Evolutionary conservation across 2,113 vertebrate genomes (phyloP), one percentile per base, ranked within the genome.

Genomic region (Puma concolor): DNA sequence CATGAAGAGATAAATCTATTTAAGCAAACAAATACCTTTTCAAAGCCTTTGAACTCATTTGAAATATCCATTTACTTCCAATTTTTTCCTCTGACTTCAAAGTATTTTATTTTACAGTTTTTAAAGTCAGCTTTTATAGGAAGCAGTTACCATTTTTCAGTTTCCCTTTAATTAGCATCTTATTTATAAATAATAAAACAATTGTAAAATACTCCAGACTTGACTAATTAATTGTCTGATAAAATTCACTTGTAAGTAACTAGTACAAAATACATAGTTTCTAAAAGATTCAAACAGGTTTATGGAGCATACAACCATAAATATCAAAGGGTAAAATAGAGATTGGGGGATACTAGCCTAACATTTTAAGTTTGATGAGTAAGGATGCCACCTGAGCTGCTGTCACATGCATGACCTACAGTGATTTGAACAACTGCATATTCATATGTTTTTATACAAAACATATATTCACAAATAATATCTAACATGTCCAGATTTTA

Each of bases 101-200:
- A 80, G 25, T 57, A 76, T 69, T 97, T 97, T 88, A 63, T 88
- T 94, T 95, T 82, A 85, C 14, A 41, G 38, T 88, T 88, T 88
- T 84, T 79, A 63, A 96, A 87, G 72, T 84, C 13, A 84, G 9
- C 36, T 87, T 92, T 94, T 67, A 21, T 71, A 38, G n/a, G 4
- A 10, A 80, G 1, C 54, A 25, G 33, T 5, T 91, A 27, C 8
- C 11, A 31, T 87, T 94, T 94, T 94, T 67, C 48, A 85, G 0
- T 95, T 92, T 92, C 21, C 21, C 21, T 92, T 79, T 92, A 71
- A 74, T 85, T 84, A 31, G 27, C 81, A 41, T 94, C 88, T 74
- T 87, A 69, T 86, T 69, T 84, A 66, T 89, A 88, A 71, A 66
- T 92, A 85, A 90, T 25, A 94, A 88, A 89, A 94, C 72, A 71